Base-by-base conservation (phyloP, 1,140 invertebrate genomes). In the Cyclargus thomasi region DNA sequence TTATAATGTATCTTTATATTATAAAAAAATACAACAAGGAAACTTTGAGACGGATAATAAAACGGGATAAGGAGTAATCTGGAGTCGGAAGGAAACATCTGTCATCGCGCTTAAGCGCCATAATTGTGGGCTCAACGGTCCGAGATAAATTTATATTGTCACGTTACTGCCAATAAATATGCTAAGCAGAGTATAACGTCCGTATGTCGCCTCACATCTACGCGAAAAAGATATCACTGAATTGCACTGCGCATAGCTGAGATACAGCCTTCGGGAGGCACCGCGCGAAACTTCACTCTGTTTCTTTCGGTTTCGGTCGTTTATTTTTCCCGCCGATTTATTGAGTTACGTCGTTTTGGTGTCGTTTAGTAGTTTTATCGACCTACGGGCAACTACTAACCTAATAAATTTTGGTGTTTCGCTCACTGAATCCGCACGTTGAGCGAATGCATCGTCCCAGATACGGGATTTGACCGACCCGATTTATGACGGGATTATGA, bases 321-420 rank as follows among this genome's bases (percentile, higher is more conserved):
- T 77, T 83, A 79, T 86, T 87, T 87, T 81, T 79, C 70, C 71
- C 71, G 68, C 69, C 67, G 63, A 82, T 79, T 77, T 77, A 70
- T 71, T 70, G 79, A 85, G 79, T 81, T 87, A 87, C 82, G 80
- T 67, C 83, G 67, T 88, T 90, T 73, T 81, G 75, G 70, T 70
- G 70, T 79, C 73, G 72, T 74, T 74, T 64, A 68, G 73, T 77
- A 84, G 81, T 88, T 90, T 88, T 90, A 90, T 90, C 88, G 88
- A 90, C 88, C 88, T 88, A 86, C 77, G 80, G 80, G 86, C 81
- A 83, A 90, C 88, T 90, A 90, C 86, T 90, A 90, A 90, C 88
- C 88, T 79, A 90, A 90, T 90, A 90, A 90, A 90, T 90, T 90
- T 88, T 77, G 85, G 87, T 90, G 85, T 90, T 90, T 90, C 88